Evolutionary conservation across 2,797 vertebrate species (phyloP).

Genomic region (Malacoctenus gilli): DNA sequence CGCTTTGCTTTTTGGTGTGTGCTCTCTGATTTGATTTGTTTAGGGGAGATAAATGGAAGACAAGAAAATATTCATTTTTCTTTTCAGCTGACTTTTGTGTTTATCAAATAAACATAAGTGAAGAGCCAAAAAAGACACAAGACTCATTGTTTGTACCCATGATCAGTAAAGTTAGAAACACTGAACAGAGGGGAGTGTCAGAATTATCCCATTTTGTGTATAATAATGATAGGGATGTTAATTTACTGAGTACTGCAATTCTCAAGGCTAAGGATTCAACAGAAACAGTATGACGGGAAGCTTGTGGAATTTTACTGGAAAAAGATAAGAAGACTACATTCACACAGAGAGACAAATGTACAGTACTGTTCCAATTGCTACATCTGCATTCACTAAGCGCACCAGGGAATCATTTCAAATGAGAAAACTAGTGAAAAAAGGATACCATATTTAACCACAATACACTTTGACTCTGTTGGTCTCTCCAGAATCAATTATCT

Average conservation of each 20-base stretch:
- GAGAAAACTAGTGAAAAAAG: not conserved
- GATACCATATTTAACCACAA: not conserved
- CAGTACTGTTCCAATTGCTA: not conserved
- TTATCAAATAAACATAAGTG: conserved; percentile 28
- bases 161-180: not conserved
- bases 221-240: too few species aligned
- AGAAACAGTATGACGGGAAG: not conserved
- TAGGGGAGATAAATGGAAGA: conserved; percentile 26
- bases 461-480: not conserved
- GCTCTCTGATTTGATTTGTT: conserved; percentile 33
- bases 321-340: not conserved
- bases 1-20: conserved; percentile 31
- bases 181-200: conserved; percentile 3
- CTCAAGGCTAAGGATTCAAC: not conserved
- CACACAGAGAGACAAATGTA: not conserved
- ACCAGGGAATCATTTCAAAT: conserved; percentile 6
- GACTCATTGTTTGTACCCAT: conserved; percentile 4
- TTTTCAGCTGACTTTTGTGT: conserved; percentile 29
- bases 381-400: not conserved
- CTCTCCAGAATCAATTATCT: not conserved
- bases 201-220: too few species aligned
- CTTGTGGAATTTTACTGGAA: not conserved
- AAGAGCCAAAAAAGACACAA: not conserved
- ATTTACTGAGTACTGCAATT: not conserved
- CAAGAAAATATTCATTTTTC: conserved; percentile 27